Conservation (phyloP, 2,888 invertebrate genomes). For the Sinodicranocentrus sp. region DNA sequence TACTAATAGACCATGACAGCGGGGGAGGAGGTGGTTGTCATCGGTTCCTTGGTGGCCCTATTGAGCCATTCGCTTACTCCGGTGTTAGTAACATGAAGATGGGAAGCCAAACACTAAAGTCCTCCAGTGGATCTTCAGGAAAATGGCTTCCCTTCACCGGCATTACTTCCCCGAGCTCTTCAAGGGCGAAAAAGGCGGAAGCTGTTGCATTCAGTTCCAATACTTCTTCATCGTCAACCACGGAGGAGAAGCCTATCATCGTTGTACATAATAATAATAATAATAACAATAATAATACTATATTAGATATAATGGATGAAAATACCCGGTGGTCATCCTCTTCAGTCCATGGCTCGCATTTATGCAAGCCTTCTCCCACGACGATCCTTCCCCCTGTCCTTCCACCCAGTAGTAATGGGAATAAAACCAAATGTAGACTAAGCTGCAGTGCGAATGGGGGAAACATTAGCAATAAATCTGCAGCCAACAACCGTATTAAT, state of each 20-base stretch:
- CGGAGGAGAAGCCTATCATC: slow-evolving; percentile 45
- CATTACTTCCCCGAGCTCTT: background rate
- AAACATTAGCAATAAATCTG: background rate
- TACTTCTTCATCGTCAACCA: slow-evolving; percentile 12
- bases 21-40: slow-evolving; percentile 61
- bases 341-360: slow-evolving; percentile 4
- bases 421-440: slow-evolving; percentile 45
- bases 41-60: slow-evolving; percentile 45
- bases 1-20: slow-evolving; percentile 65
- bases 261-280: slow-evolving; percentile 52
- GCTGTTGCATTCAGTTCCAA: slow-evolving; percentile 30
- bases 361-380: slow-evolving; percentile 22
- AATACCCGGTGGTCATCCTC: slow-evolving; percentile 69
- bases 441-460: slow-evolving; percentile 12
- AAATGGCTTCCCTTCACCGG: slow-evolving; percentile 59
- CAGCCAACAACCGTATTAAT: slow-evolving; percentile 40
- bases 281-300: slow-evolving; percentile 47
- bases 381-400: slow-evolving; percentile 41
- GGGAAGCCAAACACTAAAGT: background rate
- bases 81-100: slow-evolving; percentile 44
- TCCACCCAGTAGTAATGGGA: slow-evolving; percentile 22
- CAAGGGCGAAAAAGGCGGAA: slow-evolving; percentile 39
- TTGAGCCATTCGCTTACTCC: slow-evolving; percentile 56
- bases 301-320: slow-evolving; percentile 68
- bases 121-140: slow-evolving; percentile 42